phyloP scores from a whole-genome alignment of 2,113 vertebrate genomes.

The Ptilorrhoa leucosticta region DNA sequence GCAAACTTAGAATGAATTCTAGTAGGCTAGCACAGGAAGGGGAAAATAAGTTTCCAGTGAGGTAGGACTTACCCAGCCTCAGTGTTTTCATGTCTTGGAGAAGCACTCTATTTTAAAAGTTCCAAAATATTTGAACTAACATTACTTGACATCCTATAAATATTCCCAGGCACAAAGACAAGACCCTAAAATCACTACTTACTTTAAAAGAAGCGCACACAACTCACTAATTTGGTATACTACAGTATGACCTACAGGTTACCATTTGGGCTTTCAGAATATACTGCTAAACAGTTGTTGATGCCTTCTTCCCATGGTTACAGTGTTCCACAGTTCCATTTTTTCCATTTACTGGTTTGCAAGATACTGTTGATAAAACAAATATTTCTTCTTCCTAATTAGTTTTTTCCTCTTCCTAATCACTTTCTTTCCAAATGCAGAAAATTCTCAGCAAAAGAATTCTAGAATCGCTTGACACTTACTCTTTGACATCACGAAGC shows the following conservation, averaged over 20 bases:
- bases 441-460: not conserved
- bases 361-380: not conserved
- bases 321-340: not conserved
- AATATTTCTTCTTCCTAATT: not conserved
- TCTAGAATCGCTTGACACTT: constrained; percentile 64
- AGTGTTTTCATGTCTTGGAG: not conserved
- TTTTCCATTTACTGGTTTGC: not conserved
- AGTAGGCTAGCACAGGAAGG: not conserved
- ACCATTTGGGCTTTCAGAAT: not conserved
- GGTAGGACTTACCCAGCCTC: not conserved
- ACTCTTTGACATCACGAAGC: constrained; percentile 98
- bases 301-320: not conserved
- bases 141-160: not conserved
- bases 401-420: not conserved
- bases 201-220: not conserved
- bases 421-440: not conserved
- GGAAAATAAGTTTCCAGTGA: not conserved
- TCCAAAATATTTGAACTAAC: not conserved
- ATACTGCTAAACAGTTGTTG: not conserved
- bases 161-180: not conserved
- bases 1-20: not conserved
- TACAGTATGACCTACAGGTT: not conserved
- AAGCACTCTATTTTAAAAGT: not conserved
- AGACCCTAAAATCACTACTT: not conserved
- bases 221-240: not conserved